Conservation (phyloP, 2,888 invertebrate genomes). For the Bugula neritina region DNA sequence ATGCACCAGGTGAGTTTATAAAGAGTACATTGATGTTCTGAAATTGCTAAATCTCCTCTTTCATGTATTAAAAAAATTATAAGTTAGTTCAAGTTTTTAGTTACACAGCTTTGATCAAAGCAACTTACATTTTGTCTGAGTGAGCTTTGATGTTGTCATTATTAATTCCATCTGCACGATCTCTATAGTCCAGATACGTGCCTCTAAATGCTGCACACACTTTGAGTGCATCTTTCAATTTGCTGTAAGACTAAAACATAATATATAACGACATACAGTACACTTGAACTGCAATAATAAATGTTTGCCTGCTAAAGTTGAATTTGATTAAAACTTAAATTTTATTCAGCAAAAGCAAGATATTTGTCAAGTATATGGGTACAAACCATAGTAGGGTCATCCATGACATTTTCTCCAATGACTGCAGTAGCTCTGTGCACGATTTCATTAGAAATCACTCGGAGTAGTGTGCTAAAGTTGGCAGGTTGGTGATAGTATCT, state of each 20-base stretch:
- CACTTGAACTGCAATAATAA: no score
- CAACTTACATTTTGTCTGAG: slow-evolving; percentile 48
- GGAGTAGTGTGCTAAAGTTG: slow-evolving; percentile 47
- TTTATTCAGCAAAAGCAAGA: no score
- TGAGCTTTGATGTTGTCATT: slow-evolving; percentile 48
- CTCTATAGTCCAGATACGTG: slow-evolving; percentile 52
- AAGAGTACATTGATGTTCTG: no score
- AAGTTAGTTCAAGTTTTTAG: background rate
- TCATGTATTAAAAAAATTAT: no score
- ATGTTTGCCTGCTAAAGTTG: no score
- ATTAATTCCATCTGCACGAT: slow-evolving; percentile 51
- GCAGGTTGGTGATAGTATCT: slow-evolving; percentile 51
- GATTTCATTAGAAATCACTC: slow-evolving; percentile 51
- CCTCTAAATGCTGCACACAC: slow-evolving; percentile 54
- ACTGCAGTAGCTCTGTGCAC: slow-evolving; percentile 50
- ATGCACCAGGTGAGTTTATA: no score
- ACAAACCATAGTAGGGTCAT: slow-evolving; percentile 50
- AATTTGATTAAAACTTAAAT: no score
- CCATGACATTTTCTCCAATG: slow-evolving; percentile 49
- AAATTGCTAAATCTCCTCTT: no score
- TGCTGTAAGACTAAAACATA: slow-evolving; percentile 47
- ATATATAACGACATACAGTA: no score
- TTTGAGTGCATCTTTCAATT: slow-evolving; percentile 49
- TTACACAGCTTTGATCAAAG: background rate
- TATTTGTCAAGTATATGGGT: no score